Evolutionary conservation across 2,113 vertebrate genomes (phyloP).

Genomic region (Stomatorhinus ivindoensis): DNA sequence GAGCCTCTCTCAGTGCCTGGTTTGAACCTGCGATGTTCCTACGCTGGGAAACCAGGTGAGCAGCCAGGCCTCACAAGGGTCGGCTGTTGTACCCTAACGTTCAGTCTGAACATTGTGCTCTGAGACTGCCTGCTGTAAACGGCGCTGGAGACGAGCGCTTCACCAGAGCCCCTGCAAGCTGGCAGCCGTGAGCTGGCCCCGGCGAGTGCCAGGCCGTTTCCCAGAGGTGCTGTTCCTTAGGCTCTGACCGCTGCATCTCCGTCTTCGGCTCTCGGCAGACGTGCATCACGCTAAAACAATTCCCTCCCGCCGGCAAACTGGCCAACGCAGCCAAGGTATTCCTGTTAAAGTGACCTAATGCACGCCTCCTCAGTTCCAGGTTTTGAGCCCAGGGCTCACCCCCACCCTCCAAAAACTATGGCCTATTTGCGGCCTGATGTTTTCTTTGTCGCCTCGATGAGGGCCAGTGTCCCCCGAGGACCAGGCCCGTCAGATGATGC

Average conservation of each 20-base stretch:
- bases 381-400: neutral
- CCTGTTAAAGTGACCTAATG: slow-evolving; percentile 10
- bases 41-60: neutral
- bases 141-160: neutral
- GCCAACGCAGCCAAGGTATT: slow-evolving; percentile 16
- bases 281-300: neutral
- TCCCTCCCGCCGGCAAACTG: neutral
- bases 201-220: neutral
- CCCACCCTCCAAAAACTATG: neutral
- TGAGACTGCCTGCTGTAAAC: neutral
- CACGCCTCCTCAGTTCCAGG: neutral
- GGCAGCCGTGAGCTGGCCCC: neutral
- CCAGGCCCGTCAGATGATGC: neutral
- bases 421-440: neutral
- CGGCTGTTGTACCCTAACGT: neutral
- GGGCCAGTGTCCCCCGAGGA: neutral
- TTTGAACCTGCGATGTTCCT: neutral
- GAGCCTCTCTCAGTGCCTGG: neutral
- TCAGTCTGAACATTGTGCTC: neutral
- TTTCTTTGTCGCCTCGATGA: neutral
- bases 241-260: neutral
- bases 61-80: neutral
- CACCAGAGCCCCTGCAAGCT: neutral
- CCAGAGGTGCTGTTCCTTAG: neutral
- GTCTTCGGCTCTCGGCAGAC: neutral